Evolutionary conservation across 2,888 invertebrate species (phyloP), one percentile per base, ranked within the genome.

Genomic region (Mythimna albipuncta): DNA sequence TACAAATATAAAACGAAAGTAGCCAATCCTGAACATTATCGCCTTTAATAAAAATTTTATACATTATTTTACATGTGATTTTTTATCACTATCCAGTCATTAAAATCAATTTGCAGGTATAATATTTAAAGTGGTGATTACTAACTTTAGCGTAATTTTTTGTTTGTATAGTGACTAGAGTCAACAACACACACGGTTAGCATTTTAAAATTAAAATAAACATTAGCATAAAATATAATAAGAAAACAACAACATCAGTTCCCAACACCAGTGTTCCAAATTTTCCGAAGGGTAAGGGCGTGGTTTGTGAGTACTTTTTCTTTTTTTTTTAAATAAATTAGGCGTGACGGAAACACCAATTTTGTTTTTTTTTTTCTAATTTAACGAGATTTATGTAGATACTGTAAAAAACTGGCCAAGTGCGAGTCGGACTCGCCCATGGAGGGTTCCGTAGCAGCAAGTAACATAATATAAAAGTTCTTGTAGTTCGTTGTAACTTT

Each of bases 161-260:
- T 32, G n/a, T 69, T 41, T n/a, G 41, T 32, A 68, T 41, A 16
- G 10, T 21, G 77, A 75, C 75, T 77, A 77, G 58, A 65, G 38
- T 44, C 21, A 50, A 47, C 35, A 57, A 32, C 44, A 6, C 44
- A 6, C 19, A 52, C 32, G 10, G 21, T 16, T n/a, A 21, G 11
- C 21, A n/a, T 50, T 19, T 44, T 35, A 13, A 16, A 21, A 76
- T 52, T 10, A 26, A 32, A 41, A 38, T 38, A 68, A 57, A 57
- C 19, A 32, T 32, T 11, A 21, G 21, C 26, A 73, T 57, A 9
- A 11, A n/a, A 58, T 61, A 59, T 6, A n/a, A 52, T 16, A 32
- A 35, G 19, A 13, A n/a, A 73, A n/a, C n/a, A 16, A 26, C 26
- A 54, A 65, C n/a, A 11, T 19, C 38, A 26, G 26, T 26, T 26